Base-by-base conservation (phyloP, 2,888 invertebrate genomes). In the Drosophila acutilabella region DNA sequence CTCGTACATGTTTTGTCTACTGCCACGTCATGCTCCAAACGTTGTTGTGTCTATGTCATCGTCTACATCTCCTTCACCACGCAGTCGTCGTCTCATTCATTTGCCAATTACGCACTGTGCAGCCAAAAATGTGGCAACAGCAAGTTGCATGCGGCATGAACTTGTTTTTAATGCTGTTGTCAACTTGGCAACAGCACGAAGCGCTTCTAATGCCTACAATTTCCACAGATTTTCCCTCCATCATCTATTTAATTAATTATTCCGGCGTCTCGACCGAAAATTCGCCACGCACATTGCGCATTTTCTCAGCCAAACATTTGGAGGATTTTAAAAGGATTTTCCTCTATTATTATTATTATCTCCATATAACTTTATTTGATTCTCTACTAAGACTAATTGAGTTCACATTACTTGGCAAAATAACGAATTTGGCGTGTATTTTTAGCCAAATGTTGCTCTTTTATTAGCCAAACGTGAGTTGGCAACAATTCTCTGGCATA, bases 401-500 rank as follows among this genome's bases (percentile, higher is more conserved):
- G 83, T 88, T 82, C 81, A 80, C 83, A 88, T 84, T 84, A 84
- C 87, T 76, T 86, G 89, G 59, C 83, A 86, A 78, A 83, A 83
- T 85, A 79, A 69, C 61, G 64, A 57, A 33, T 33, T 36, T 36
- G 13, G 59, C 38, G 51, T 87, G 66, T 78, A 78, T 78, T 80
- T 88, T 83, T 75, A 65, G 83, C 78, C 80, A 78, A 78, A 71
- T 80, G 80, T 71, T 81, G 56, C 66, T 58, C 44, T 83, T 84
- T 88, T 84, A 84, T 84, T 84, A 83, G 87, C 75, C 57, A 71
- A 88, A 83, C 87, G 81, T 84, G 83, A 84, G 87, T 84, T 83
- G 89, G 87, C 83, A 84, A 71, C 67, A 81, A 67, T 65, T 47
- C n/a, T 14, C 45, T 18, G 48, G 50, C 52, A 52, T 41, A 51